These are phyloP conservation scores for Nyctereutes procyonoides DNA, from an alignment of 2,113 vertebrate species.

Conservation along the genomic window DNA sequence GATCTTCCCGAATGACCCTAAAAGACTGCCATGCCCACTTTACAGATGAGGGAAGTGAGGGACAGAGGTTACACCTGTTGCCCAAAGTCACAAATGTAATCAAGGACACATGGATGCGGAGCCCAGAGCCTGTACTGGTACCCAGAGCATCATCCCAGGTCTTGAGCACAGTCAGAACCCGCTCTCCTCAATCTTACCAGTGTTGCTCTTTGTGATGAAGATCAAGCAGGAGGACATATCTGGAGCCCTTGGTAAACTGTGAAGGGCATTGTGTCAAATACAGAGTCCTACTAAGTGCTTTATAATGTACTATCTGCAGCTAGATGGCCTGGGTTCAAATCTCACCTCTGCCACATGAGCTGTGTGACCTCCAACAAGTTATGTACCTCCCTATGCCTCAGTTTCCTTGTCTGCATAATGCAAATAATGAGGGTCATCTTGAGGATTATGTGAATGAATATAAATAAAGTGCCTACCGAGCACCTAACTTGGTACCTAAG, in stretches of 20 bases:
- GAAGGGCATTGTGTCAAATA: neutral
- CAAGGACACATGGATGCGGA: accelerated
- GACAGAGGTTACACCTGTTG: neutral
- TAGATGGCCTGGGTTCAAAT: neutral
- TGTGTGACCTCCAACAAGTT: neutral
- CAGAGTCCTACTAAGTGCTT: neutral
- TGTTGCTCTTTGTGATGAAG: neutral
- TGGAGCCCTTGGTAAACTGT: neutral
- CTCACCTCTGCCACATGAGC: neutral
- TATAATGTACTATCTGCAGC: neutral
- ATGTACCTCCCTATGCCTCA: neutral
- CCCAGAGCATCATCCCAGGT: neutral
- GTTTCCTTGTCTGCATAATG: neutral
- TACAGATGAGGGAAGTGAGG: neutral
- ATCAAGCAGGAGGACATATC: neutral
- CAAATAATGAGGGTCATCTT: accelerated
- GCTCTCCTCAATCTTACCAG: too few relatives aligned
- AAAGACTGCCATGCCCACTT: neutral
- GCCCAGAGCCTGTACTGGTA: neutral
- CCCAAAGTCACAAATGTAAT: neutral
- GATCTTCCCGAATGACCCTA: neutral
- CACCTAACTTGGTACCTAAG: neutral
- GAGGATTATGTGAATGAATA: neutral
- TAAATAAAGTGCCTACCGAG: neutral
- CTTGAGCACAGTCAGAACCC: neutral